These are phyloP conservation scores for Monomorium pharaonis DNA, from an alignment of 1,140 invertebrate species.

Conservation along the genomic window DNA sequence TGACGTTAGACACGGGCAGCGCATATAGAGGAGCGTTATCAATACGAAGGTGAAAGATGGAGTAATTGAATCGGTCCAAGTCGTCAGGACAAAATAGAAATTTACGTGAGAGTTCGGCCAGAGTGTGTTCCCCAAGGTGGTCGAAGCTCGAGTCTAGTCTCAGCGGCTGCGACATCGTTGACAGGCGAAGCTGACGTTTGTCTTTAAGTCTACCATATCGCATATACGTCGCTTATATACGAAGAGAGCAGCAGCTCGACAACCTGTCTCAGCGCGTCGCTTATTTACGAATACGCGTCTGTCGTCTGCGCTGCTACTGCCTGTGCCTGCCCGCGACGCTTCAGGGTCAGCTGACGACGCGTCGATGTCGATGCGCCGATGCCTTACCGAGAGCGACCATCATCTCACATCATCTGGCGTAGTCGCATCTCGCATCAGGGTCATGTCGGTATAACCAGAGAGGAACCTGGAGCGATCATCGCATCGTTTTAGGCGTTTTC, in stretches of 20 bases:
- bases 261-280: slow-evolving; percentile 38
- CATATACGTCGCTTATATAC: slow-evolving; percentile 21
- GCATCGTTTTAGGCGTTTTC: too few relatives aligned
- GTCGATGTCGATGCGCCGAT: too few relatives aligned
- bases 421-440: not conserved
- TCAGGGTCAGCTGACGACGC: slow-evolving; percentile 81
- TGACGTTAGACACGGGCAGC: not conserved
- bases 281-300: slow-evolving; percentile 81
- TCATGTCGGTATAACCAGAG: not conserved
- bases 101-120: slow-evolving; percentile 93
- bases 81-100: slow-evolving; percentile 72
- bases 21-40: not conserved
- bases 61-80: slow-evolving; percentile 1
- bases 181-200: slow-evolving; percentile 94
- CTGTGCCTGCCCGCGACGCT: slow-evolving; percentile 64
- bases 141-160: slow-evolving; percentile 93
- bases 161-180: slow-evolving; percentile 95
- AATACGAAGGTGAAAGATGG: not conserved
- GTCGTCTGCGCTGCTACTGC: too few relatives aligned
- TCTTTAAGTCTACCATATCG: slow-evolving; percentile 89
- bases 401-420: slow-evolving; percentile 64
- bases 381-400: slow-evolving; percentile 26
- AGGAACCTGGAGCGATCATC: too few relatives aligned
- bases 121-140: slow-evolving; percentile 93
- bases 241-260: slow-evolving; percentile 30